These are phyloP conservation scores for Myopa testacea DNA, from an alignment of 2,888 invertebrate species.

Conservation along the genomic window DNA sequence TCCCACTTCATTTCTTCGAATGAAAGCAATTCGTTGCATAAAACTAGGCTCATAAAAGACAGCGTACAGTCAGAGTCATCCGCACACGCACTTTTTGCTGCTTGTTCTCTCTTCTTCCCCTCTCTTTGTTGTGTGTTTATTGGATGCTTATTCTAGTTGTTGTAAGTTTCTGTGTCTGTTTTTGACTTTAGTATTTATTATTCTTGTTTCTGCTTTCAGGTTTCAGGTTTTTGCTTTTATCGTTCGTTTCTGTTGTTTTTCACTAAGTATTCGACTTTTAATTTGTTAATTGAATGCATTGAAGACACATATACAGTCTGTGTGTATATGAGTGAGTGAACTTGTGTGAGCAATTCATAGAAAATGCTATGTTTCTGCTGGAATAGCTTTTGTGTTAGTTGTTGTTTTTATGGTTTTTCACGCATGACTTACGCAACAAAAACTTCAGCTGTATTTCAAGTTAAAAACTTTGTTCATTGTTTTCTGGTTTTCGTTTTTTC, in stretches of 20 bases:
- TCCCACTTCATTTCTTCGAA: too few species aligned
- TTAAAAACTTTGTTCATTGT: too few species aligned
- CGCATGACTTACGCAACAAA: too few species aligned
- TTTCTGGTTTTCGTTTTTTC: too few species aligned
- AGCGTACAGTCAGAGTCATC: background rate
- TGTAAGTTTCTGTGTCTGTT: conserved; percentile 33
- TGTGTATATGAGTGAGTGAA: conserved; percentile 26
- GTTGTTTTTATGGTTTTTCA: too few species aligned
- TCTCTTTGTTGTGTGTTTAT: too few species aligned
- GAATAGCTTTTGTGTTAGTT: background rate
- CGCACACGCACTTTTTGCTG: background rate
- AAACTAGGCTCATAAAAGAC: conserved; percentile 6
- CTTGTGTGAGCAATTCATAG: conserved; percentile 16
- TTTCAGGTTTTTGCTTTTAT: background rate
- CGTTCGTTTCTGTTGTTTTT: background rate
- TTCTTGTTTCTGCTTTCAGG: background rate
- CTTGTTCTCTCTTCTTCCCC: background rate
- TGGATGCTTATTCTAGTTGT: too few species aligned
- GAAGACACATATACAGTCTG: conserved; percentile 25
- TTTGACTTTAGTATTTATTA: conserved; percentile 7
- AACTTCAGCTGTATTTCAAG: too few species aligned
- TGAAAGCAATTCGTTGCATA: conserved; percentile 27
- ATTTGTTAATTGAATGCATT: conserved; percentile 37
- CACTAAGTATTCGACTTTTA: conserved; percentile 26
- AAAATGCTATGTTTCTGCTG: background rate